A percentile compares a stretch with the other conserved stretches of the same genome.
These are phyloP conservation scores for Phortica variegata DNA, from an alignment of 1,140 invertebrate species.

Conservation along the genomic window DNA sequence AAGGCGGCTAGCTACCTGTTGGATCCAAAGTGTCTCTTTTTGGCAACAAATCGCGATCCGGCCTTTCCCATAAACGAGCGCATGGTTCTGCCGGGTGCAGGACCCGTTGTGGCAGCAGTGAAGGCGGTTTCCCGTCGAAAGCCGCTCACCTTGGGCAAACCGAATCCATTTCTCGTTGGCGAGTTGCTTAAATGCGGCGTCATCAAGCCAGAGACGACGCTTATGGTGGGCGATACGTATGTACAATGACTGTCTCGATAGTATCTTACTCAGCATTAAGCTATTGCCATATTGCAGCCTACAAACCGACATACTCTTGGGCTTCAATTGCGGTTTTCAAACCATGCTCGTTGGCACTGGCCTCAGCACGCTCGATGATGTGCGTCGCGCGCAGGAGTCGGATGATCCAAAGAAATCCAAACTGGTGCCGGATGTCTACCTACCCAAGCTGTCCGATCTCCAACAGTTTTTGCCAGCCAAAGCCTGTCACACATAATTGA, in stretches of 20 bases:
- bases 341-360: slow-evolving; percentile 33
- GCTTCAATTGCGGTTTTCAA: slow-evolving; percentile 32
- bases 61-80: slow-evolving; percentile 22
- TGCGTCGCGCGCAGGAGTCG: slow-evolving; percentile 8
- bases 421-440: slow-evolving; percentile 28
- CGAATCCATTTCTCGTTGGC: slow-evolving; percentile 31
- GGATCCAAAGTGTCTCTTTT: slow-evolving; percentile 18
- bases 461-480: slow-evolving; percentile 29
- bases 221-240: slow-evolving; percentile 41
- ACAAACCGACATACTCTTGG: slow-evolving; percentile 27
- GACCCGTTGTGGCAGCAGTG: slow-evolving; percentile 25
- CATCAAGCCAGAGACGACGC: slow-evolving; percentile 30
- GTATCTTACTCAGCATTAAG: not conserved
- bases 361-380: slow-evolving; percentile 19
- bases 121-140: slow-evolving; percentile 14
- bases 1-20: slow-evolving; percentile 18
- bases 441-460: slow-evolving; percentile 22
- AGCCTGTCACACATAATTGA: no score
- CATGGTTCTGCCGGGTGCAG: slow-evolving; percentile 25
- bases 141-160: slow-evolving; percentile 34
- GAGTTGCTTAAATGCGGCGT: not conserved
- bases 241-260: slow-evolving; percentile 3
- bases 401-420: slow-evolving; percentile 12
- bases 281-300: slow-evolving; percentile 13
- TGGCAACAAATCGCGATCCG: slow-evolving; percentile 26